Percentiles rank a stretch among this genome's conserved stretches.
phyloP scores from a whole-genome alignment of 2,888 invertebrate genomes.

The Aphrophora alni region DNA sequence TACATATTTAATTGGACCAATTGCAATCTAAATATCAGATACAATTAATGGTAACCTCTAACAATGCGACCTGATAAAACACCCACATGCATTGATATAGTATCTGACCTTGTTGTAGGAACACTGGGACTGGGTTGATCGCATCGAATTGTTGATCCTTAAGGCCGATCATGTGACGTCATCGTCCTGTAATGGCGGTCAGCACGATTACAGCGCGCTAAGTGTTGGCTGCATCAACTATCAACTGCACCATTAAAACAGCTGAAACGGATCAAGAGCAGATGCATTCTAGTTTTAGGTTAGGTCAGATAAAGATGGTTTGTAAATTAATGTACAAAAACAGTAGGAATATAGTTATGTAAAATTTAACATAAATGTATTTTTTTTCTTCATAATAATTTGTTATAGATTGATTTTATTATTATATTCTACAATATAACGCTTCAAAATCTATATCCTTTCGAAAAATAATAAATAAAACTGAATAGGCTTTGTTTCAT shows the following conservation, averaged over 20 bases:
- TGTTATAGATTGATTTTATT: too few species aligned
- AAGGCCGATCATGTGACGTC: not conserved
- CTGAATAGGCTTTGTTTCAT: too few species aligned
- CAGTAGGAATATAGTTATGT: too few species aligned
- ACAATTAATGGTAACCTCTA: not conserved
- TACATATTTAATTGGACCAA: not conserved
- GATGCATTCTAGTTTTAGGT: not conserved
- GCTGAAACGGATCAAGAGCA: not conserved
- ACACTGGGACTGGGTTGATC: not conserved
- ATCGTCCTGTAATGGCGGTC: not conserved
- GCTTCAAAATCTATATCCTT: too few species aligned
- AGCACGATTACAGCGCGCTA: not conserved
- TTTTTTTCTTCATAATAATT: too few species aligned
- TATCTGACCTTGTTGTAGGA: not conserved
- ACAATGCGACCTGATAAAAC: too few species aligned
- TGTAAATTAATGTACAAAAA: too few species aligned
- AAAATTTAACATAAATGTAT: too few species aligned
- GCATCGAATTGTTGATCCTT: not conserved
- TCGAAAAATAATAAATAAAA: too few species aligned
- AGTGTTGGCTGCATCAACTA: not conserved
- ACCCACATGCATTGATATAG: not conserved
- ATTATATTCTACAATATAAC: too few species aligned
- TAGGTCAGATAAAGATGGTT: not conserved
- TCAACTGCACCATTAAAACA: not conserved
- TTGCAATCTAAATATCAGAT: not conserved